phyloP scores from a whole-genome alignment of 1,140 invertebrate species.

The Drosophila pseudoobscura region DNA sequence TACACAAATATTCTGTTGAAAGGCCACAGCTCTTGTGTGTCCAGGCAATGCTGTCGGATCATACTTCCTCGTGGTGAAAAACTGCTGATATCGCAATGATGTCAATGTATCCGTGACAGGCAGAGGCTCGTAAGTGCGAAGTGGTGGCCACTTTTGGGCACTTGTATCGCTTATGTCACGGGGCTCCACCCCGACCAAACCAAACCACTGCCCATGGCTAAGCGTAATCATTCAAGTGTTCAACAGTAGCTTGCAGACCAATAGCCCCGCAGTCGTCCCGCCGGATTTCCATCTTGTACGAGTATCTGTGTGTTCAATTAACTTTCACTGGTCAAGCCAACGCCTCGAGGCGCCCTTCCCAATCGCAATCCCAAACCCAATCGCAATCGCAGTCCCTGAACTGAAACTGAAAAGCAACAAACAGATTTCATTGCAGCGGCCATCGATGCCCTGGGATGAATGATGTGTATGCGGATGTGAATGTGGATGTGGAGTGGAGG shows the following conservation, averaged over 20 bases:
- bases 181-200: not conserved
- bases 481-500: too few species aligned
- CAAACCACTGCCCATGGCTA: not conserved
- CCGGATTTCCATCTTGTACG: constrained; percentile 26
- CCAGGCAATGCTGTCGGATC: too few species aligned
- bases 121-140: constrained; percentile 13
- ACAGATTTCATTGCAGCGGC: too few species aligned
- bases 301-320: constrained; percentile 40
- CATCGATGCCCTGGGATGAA: too few species aligned
- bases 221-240: constrained; percentile 35
- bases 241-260: constrained; percentile 6
- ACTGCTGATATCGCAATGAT: too few species aligned
- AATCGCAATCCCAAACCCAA: too few species aligned
- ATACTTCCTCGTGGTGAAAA: too few species aligned
- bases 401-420: too few species aligned
- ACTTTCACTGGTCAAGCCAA: constrained; percentile 57
- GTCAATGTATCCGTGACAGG: not conserved
- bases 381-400: too few species aligned
- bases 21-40: too few species aligned
- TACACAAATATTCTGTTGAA: too few species aligned
- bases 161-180: constrained; percentile 33
- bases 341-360: constrained; percentile 48
- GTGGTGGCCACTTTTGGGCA: constrained; percentile 14
- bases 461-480: too few species aligned
- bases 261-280: not conserved